Base-by-base conservation (phyloP, 2,797 vertebrate genomes). In the Allobates femoralis region DNA sequence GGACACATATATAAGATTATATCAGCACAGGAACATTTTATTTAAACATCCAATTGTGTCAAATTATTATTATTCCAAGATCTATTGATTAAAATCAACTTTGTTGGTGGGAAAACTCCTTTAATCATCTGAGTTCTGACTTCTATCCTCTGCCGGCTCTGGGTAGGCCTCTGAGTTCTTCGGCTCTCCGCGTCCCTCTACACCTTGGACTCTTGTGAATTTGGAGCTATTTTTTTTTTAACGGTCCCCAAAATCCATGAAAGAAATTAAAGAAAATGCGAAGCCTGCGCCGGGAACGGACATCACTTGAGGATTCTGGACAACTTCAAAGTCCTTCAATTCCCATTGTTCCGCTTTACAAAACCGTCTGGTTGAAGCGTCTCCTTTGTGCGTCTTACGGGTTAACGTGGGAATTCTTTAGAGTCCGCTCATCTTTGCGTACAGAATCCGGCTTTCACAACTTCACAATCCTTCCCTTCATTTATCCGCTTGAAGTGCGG, bases 391-490 rank as follows among this genome's bases (percentile, higher is more conserved):
- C 56, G 18, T 77, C 28, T 56, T 62, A 79, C 41, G 30, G 55
- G 77, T 41, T 41, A 58, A 62, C 30, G 64, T 64, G 50, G 21
- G 41, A 80, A 64, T 64, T 80, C 78, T 80, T 23, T 19, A 26
- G 60, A 56, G n/a, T 80, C 21, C 46, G 58, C 23, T 28, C 18
- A 53, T 32, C 46, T 81, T 30, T 50, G 16, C 28, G 46, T 32
- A 56, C 30, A 82, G 80, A 71, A 82, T 71, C 23, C 80, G 15
- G 1, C 32, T 58, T 67, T 66, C 79, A 66, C 30, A 62, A 41
- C 64, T 81, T 69, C 41, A 53, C 64, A 82, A 69, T 58, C 37
- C 64, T 71, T 85, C 26, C 62, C 62, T 69, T 85, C 53, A 85
- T 79, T 85, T 55, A 66, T 79, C 41, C 37, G 12, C 66, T 80